These are phyloP conservation scores for Xestobium rufovillosum DNA, from an alignment of 2,888 invertebrate genomes.

Conservation along the genomic window DNA sequence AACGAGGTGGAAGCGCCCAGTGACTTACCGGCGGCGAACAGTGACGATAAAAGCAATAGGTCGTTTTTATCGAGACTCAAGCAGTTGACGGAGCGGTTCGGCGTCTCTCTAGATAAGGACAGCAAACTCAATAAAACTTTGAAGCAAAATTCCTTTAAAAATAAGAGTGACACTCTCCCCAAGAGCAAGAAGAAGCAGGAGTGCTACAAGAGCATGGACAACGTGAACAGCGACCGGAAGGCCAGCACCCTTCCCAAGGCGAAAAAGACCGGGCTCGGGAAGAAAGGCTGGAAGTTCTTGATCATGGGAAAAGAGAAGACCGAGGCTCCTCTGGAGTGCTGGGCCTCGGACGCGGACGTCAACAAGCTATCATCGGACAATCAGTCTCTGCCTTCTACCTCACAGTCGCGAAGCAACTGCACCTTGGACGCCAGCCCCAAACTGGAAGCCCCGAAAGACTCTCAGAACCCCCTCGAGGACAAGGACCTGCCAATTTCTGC, in stretches of 20 bases:
- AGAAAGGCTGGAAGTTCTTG: constrained; percentile 40
- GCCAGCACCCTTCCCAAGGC: constrained; percentile 38
- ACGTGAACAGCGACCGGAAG: constrained; percentile 32
- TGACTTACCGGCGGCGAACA: constrained; percentile 31
- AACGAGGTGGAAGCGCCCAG: constrained; percentile 23
- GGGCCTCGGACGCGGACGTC: constrained; percentile 36
- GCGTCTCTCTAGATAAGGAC: constrained; percentile 45
- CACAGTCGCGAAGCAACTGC: constrained; percentile 36
- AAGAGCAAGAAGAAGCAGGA: constrained; percentile 30
- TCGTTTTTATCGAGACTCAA: constrained; percentile 47
- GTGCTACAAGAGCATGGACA: constrained; percentile 35
- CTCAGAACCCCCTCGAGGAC: constrained; percentile 2
- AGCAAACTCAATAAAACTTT: constrained; percentile 29
- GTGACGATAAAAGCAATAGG: constrained; percentile 37
- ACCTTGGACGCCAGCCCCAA: constrained; percentile 30
- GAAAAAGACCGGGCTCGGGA: constrained; percentile 28
- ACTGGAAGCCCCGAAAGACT: constrained; percentile 5
- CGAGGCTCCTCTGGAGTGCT: constrained; percentile 31
- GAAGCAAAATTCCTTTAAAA: constrained; percentile 27
- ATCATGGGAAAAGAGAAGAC: constrained; percentile 36
- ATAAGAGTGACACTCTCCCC: constrained; percentile 29
- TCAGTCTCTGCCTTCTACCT: constrained; percentile 38
- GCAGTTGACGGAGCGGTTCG: constrained; percentile 49
- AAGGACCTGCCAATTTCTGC: background rate
- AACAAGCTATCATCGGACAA: constrained; percentile 32